Base-by-base conservation (phyloP, 1,140 invertebrate genomes). In the Drosophila suzukii region DNA sequence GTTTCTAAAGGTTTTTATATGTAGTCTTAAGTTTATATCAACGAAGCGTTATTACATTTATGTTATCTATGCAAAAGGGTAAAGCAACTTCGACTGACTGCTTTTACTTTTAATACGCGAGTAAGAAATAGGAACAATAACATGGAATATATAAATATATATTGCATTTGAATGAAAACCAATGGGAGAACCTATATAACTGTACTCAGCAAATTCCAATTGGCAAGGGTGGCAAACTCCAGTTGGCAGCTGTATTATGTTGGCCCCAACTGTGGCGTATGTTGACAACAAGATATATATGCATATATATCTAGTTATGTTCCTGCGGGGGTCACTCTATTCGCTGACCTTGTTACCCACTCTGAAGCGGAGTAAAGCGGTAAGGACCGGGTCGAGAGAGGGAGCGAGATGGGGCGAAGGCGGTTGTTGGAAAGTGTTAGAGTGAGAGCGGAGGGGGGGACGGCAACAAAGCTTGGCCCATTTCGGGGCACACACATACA, bases 281-380 rank as follows among this genome's bases (percentile, higher is more conserved):
- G 30, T 32, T 51, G 10, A 30, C 27, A 51, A 10, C 24, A 32
- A 51, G 8, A 51, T 34, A 51, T 51, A 32, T 12, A 17, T 30
- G 5, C 32, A 34, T 11, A 4, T 15, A 44, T 4, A 44, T 10
- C 6, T 20, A 20, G 1, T 20, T 24, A 30, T 32, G 30, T 12
- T 53, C 39, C 61, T 63, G 46, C 30, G 38, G 61, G 30, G 44
- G 67, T 71, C 66, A 57, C 36, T 70, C 51, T 15, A 54, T 34
- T 55, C 27, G 65, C 66, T 57, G 63, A 71, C 67, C 67, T 71
- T 71, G 67, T 71, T 71, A 70, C 51, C 65, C 44, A 68, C 61
- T 39, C 43, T 36, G 15, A 63, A 30, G 59, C 46, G 30, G 51
- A 47, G 67, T 27, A 17, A 47, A 68, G 50, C 67, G 51, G 51